phyloP scores from a whole-genome alignment of 2,113 vertebrate genomes.

The Smithornis capensis region DNA sequence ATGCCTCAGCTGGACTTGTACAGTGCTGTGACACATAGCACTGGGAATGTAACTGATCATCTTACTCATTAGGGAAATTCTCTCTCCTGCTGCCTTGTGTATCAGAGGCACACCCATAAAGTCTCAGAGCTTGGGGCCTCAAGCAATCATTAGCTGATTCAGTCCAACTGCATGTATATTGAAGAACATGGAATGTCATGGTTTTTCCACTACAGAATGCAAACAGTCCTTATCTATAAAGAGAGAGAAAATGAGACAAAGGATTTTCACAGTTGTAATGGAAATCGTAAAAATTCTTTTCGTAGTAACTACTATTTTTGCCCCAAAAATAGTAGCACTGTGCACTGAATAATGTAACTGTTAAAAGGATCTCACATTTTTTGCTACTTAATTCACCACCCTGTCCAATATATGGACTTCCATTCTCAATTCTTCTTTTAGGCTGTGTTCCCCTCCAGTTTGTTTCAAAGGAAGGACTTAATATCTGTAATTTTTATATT shows the following conservation, averaged over 20 bases:
- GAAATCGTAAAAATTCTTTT: background rate
- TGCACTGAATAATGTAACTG: background rate
- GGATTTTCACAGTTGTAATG: background rate
- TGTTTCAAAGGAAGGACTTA: slow-evolving; percentile 13
- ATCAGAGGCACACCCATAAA: background rate
- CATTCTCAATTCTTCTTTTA: background rate
- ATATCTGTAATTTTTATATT: background rate
- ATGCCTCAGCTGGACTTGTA: background rate
- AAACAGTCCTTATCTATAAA: background rate
- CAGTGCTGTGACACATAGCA: accelerated
- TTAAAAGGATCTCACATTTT: background rate
- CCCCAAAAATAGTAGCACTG: background rate
- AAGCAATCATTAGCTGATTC: accelerated
- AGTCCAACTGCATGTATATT: background rate
- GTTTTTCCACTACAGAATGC: background rate
- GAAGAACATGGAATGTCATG: accelerated
- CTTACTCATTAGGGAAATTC: background rate
- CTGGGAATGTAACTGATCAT: background rate
- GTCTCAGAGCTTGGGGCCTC: background rate
- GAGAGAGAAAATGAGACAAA: background rate
- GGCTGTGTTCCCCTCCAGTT: accelerated
- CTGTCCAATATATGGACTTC: background rate
- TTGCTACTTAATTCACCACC: background rate
- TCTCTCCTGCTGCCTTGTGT: background rate
- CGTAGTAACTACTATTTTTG: background rate